Percentiles rank a stretch among this genome's conserved stretches.
phyloP scores from a whole-genome alignment of 1,140 invertebrate genomes.

The Drosophila ficusphila region DNA sequence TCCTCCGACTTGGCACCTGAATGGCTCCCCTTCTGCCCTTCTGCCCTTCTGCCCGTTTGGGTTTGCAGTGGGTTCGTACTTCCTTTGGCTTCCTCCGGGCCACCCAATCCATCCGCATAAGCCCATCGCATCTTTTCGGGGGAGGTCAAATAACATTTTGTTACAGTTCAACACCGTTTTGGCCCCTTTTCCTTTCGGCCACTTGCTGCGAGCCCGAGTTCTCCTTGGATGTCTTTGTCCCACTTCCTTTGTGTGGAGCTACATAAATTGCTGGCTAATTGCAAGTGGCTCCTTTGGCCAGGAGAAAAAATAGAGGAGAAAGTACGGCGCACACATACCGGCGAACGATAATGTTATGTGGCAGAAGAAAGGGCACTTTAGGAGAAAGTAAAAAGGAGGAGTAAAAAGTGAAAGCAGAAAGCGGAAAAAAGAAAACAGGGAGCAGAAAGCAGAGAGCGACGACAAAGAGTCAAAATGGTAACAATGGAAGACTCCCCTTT shows the following conservation, averaged over 20 bases:
- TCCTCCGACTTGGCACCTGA: conserved; percentile 22
- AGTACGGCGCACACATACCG: no score
- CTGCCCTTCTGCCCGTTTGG: no score
- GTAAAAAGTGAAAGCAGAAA: not conserved
- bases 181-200: not conserved
- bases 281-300: conserved; percentile 59
- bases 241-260: conserved; percentile 44
- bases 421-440: conserved; percentile 10
- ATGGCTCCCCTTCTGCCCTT: not conserved
- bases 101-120: conserved; percentile 38
- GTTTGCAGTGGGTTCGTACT: conserved; percentile 13
- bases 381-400: not conserved
- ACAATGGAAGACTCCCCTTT: conserved; percentile 18
- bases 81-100: conserved; percentile 37
- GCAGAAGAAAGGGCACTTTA: not conserved
- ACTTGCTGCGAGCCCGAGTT: no score
- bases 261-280: conserved; percentile 77
- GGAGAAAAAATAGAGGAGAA: not conserved
- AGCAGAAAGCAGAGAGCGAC: conserved; percentile 1
- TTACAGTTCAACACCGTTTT: conserved; percentile 14
- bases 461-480: conserved; percentile 15
- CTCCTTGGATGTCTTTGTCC: conserved; percentile 7
- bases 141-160: conserved; percentile 17
- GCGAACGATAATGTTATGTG: no score
- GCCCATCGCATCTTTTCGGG: conserved; percentile 10